phyloP scores from a whole-genome alignment of 2,113 vertebrate species.

The Piprites chloris region DNA sequence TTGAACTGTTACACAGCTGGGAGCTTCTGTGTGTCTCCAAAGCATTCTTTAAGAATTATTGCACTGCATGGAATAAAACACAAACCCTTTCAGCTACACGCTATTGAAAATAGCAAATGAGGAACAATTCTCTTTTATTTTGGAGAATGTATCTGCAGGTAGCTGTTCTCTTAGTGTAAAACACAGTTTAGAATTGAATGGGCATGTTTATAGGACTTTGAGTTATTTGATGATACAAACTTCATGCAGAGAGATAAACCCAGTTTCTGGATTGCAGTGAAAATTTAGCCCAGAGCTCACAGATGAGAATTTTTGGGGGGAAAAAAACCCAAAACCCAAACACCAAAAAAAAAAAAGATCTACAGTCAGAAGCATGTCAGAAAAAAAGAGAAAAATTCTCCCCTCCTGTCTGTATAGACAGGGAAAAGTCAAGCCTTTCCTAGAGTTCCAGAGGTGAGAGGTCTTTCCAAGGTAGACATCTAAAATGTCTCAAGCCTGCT shows the following conservation, averaged over 20 bases:
- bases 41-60: background rate
- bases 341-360: background rate
- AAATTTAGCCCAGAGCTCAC: background rate
- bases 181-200: background rate
- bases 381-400: background rate
- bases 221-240: background rate
- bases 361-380: background rate
- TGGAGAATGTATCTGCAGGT: background rate
- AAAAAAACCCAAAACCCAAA: background rate
- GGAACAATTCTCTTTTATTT: background rate
- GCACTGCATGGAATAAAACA: background rate
- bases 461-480: background rate
- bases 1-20: background rate
- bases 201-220: background rate
- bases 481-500: background rate
- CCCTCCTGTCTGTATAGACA: background rate
- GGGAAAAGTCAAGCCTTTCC: background rate
- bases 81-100: background rate
- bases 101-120: background rate
- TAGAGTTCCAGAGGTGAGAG: background rate
- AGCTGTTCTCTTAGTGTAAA: background rate
- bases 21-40: background rate
- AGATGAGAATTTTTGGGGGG: background rate
- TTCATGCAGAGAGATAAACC: background rate
- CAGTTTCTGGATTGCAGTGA: background rate